phyloP scores from a whole-genome alignment of 1,140 invertebrate genomes.

The Euura lappo region DNA sequence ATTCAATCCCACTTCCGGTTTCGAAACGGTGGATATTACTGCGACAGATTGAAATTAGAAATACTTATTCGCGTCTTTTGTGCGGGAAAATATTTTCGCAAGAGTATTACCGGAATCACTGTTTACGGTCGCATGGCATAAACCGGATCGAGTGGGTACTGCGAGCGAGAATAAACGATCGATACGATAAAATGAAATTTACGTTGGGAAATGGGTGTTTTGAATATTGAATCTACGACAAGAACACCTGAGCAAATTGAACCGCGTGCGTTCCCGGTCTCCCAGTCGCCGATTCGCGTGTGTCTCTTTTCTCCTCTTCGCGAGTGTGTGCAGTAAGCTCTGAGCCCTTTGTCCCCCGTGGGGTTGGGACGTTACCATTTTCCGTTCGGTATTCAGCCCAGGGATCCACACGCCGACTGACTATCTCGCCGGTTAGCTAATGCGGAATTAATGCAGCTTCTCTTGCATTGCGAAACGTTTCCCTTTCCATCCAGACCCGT shows the following conservation, averaged over 20 bases:
- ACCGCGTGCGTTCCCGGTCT: conserved; percentile 17
- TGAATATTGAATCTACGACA: conserved; percentile 33
- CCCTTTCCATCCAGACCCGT: too few relatives aligned
- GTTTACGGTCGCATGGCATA: background rate
- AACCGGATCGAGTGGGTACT: background rate
- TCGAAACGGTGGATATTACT: too few relatives aligned
- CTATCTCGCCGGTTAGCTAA: background rate
- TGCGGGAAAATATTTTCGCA: background rate
- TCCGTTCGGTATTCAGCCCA: background rate
- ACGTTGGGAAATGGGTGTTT: conserved; percentile 18
- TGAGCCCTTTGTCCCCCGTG: too few relatives aligned
- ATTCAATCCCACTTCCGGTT: too few relatives aligned
- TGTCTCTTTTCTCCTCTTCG: conserved; percentile 12
- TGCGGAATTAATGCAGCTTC: background rate
- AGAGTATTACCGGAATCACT: background rate
- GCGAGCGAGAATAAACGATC: background rate
- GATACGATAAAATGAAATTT: conserved; percentile 37
- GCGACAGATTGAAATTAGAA: too few relatives aligned
- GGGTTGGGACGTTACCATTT: background rate
- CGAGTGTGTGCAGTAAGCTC: too few relatives aligned
- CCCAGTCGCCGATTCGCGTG: background rate
- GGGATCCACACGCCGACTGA: background rate
- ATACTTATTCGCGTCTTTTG: background rate
- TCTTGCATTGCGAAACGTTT: background rate
- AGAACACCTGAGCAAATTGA: conserved; percentile 38